phyloP scores from a whole-genome alignment of 2,797 vertebrate species.

The Cottoperca gobio region DNA sequence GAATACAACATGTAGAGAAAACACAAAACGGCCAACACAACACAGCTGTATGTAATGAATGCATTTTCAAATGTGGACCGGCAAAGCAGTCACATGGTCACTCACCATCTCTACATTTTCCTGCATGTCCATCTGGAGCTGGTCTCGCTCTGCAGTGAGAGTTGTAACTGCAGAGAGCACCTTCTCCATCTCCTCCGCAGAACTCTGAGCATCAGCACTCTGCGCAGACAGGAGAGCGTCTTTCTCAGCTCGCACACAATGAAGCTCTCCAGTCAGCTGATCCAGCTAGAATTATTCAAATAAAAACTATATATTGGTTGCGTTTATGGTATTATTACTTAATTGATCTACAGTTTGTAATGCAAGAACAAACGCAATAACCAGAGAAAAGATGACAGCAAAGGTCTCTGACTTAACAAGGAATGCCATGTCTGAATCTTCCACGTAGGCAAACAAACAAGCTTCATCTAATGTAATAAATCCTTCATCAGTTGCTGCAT shows the following conservation, averaged over 20 bases:
- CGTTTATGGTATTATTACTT: not conserved
- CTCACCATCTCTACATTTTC: constrained; percentile 80
- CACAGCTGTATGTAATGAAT: not conserved
- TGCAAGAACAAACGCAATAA: not conserved
- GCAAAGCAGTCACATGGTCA: too few species aligned
- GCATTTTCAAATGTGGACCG: constrained; percentile 33
- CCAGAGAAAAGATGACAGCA: not conserved
- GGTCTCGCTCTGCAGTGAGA: constrained; percentile 80
- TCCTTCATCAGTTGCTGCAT: constrained; percentile 42
- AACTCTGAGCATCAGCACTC: not conserved
- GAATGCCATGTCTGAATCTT: not conserved
- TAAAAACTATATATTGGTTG: not conserved
- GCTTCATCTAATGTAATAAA: not conserved
- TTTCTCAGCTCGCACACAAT: constrained; percentile 47
- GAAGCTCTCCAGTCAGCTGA: constrained; percentile 60
- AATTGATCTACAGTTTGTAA: not conserved
- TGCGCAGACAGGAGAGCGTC: constrained; percentile 48
- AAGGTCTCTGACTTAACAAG: not conserved
- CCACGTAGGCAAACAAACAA: not conserved
- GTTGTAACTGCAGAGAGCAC: constrained; percentile 63
- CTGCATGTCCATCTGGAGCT: constrained; percentile 76
- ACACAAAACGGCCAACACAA: not conserved
- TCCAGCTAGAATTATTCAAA: constrained; percentile 30
- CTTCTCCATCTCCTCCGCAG: constrained; percentile 48
- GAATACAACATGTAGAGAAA: not conserved